Evolutionary conservation across 1,140 invertebrate species (phyloP).

Genomic region (Cephus cinctus): DNA sequence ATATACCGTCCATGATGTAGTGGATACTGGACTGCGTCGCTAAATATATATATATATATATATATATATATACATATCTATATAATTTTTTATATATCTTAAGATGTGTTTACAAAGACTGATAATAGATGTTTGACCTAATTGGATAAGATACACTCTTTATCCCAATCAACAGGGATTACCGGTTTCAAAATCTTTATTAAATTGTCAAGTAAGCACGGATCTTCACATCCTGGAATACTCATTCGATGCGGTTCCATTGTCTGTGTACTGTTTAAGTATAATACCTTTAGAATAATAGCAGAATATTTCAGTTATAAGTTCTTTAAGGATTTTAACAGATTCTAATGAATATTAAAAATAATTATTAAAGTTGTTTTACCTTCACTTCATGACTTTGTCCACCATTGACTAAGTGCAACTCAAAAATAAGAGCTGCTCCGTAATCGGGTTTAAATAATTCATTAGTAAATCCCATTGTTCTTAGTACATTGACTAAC

Average conservation of each 20-base stretch:
- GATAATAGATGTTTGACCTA: too few species aligned
- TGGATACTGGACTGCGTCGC: too few species aligned
- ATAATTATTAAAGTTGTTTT: slow-evolving; percentile 26
- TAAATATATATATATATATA: too few species aligned
- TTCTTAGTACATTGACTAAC: slow-evolving; percentile 67
- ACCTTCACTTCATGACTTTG: slow-evolving; percentile 42
- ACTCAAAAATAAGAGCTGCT: slow-evolving; percentile 66
- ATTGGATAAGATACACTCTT: too few species aligned
- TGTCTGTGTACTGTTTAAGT: slow-evolving; percentile 34
- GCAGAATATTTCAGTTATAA: not conserved
- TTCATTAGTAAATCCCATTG: slow-evolving; percentile 64
- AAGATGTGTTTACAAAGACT: too few species aligned
- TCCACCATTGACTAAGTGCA: slow-evolving; percentile 50
- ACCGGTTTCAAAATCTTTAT: slow-evolving; percentile 45
- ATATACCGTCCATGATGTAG: too few species aligned
- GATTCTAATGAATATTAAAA: not conserved
- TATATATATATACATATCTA: too few species aligned
- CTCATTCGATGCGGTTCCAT: slow-evolving; percentile 25
- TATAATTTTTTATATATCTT: too few species aligned
- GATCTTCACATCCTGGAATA: slow-evolving; percentile 54
- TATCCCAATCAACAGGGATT: slow-evolving; percentile 55
- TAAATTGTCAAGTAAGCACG: slow-evolving; percentile 54
- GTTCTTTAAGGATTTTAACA: slow-evolving; percentile 16
- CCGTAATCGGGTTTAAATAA: slow-evolving; percentile 69
- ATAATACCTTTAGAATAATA: slow-evolving; percentile 23